phyloP scores from a whole-genome alignment of 2,113 vertebrate genomes.

The Eidolon helvum region DNA sequence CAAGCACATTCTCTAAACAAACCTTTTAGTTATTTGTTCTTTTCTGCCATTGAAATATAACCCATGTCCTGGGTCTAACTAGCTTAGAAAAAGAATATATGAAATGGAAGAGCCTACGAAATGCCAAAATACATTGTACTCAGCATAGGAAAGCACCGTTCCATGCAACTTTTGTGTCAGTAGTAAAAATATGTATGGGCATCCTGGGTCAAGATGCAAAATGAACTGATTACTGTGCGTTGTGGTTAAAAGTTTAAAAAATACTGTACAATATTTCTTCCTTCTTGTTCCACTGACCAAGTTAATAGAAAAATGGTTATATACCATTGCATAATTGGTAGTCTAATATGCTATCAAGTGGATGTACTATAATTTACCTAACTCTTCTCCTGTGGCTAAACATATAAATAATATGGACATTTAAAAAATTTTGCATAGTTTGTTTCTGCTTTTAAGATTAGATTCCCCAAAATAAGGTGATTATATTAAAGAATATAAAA shows the following conservation, averaged over 20 bases:
- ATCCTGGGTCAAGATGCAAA: neutral
- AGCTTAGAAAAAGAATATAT: neutral
- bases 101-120: neutral
- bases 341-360: neutral
- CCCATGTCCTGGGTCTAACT: neutral
- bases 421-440: neutral
- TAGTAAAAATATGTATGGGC: neutral
- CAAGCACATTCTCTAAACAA: neutral
- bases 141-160: neutral
- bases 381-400: neutral
- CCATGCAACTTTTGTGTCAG: neutral
- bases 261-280: neutral
- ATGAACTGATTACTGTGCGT: neutral
- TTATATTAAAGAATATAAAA: neutral
- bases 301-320: neutral
- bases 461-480: neutral
- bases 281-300: neutral
- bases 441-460: neutral
- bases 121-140: neutral
- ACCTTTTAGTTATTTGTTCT: neutral
- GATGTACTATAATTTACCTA: neutral
- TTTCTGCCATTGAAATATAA: neutral
- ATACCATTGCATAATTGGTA: neutral
- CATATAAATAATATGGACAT: neutral
- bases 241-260: neutral